Base-by-base conservation (phyloP, 2,113 vertebrate genomes). In the Pteruthius melanotis region DNA sequence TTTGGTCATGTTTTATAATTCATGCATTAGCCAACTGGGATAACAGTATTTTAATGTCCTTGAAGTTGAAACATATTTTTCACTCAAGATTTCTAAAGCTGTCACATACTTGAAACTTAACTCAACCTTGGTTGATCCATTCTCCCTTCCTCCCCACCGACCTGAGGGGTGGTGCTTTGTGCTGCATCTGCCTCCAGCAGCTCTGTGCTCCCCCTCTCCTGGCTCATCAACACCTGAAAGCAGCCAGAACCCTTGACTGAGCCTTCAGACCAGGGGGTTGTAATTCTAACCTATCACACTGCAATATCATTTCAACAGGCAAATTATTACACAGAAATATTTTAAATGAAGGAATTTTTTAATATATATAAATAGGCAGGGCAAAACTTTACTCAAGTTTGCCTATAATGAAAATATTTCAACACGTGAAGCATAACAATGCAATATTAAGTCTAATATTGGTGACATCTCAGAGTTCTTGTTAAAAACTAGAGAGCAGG, bases 401-500 rank as follows among this genome's bases (percentile, higher is more conserved):
- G 54, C 76, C 65, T 75, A 77, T 82, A 94, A 90, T 93, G 75
- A 96, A 97, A 97, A 78, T 91, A 96, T 89, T 97, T 95, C 87
- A 85, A 80, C 59, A 84, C 89, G 33, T 75, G 81, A 96, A 94
- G 70, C 65, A 71, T 84, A 96, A 94, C 60, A 91, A 92, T 53
- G 63, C 22, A 87, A 78, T 94, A 95, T 87, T 95, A 91, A 80
- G 64, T 87, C 76, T 95, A 95, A 95, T 94, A 97, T 63, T 89
- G 63, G 82, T 94, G 97, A 89, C 94, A 96, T 96, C 96, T 97
- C 87, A 93, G 83, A 91, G 70, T 95, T 96, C 95, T 96, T 95
- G 84, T 89, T 93, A 96, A 94, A 94, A 94, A 90, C 74, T 79
- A 87, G 79, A 61, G 81, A 96, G 85, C 69, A 94, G 79, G 47